Percentiles rank a stretch among this genome's conserved stretches.
Evolutionary conservation across 2,797 vertebrate species (phyloP).

Genomic region (Macrochelys suwanniensis): DNA sequence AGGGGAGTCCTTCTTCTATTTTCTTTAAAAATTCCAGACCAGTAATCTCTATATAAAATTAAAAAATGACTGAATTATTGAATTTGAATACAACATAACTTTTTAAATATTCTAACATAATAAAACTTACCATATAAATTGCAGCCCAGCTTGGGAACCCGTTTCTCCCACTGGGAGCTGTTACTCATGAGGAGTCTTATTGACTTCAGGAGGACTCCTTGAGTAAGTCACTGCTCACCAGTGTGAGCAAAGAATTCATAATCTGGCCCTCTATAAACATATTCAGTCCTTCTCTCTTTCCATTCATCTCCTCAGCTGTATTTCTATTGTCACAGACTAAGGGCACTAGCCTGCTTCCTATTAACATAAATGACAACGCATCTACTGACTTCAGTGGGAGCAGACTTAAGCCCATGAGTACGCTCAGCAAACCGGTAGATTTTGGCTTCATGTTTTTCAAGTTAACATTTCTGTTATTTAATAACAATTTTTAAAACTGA

Average conservation of each 20-base stretch:
- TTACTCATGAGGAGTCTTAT: not conserved
- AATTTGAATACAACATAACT: not conserved
- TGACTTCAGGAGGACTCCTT: not conserved
- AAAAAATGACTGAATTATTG: not conserved
- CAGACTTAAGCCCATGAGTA: fast-evolving
- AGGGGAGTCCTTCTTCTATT: not conserved
- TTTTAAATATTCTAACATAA: not conserved
- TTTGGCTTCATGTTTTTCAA: not conserved
- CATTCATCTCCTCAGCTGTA: not conserved
- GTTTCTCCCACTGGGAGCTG: not conserved
- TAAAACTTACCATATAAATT: not conserved
- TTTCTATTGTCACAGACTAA: not conserved
- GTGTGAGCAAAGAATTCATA: not conserved
- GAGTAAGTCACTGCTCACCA: not conserved
- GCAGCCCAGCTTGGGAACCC: not conserved
- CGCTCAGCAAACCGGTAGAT: not conserved
- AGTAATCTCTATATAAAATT: not conserved
- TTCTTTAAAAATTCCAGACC: not conserved
- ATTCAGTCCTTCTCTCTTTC: not conserved
- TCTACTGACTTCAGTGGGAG: not conserved
- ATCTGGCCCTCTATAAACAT: not conserved
- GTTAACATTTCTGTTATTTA: not conserved
- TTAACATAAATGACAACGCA: not conserved
- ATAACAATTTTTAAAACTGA: not conserved
- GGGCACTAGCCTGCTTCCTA: fast-evolving